phyloP scores from a whole-genome alignment of 2,888 invertebrate genomes.

The Lagria hirta region DNA sequence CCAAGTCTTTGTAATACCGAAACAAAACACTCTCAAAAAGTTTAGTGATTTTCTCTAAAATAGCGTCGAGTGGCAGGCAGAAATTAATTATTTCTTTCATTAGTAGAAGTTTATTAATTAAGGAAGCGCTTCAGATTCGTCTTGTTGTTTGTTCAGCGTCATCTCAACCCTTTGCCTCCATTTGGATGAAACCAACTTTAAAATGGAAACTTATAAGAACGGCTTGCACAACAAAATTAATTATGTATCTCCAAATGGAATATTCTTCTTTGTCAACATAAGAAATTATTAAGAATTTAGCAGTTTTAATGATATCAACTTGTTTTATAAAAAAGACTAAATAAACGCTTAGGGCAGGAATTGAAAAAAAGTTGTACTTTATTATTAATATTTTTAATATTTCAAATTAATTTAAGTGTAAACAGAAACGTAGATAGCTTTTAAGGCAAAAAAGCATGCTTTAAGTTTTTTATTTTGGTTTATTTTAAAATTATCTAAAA shows the following conservation, averaged over 20 bases:
- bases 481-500: too few species aligned
- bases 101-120: conserved; percentile 58
- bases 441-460: too few species aligned
- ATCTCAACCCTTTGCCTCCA: conserved; percentile 54
- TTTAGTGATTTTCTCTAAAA: conserved; percentile 33
- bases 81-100: conserved; percentile 59
- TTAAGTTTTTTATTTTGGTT: too few species aligned
- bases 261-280: conserved; percentile 41
- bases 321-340: too few species aligned
- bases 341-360: too few species aligned
- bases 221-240: conserved; percentile 52
- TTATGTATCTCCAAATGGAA: conserved; percentile 52
- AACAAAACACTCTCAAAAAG: conserved; percentile 22
- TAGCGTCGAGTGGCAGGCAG: conserved; percentile 51
- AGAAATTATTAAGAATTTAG: conserved; percentile 27
- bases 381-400: too few species aligned
- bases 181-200: conserved; percentile 52
- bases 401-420: too few species aligned
- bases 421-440: too few species aligned
- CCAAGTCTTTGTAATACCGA: too few species aligned
- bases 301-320: too few species aligned
- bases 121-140: conserved; percentile 55
- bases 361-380: too few species aligned
- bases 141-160: conserved; percentile 55
- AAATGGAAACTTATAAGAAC: conserved; percentile 50